These are phyloP conservation scores for Drosophila varians DNA, from an alignment of 1,140 invertebrate species.

Conservation along the genomic window DNA sequence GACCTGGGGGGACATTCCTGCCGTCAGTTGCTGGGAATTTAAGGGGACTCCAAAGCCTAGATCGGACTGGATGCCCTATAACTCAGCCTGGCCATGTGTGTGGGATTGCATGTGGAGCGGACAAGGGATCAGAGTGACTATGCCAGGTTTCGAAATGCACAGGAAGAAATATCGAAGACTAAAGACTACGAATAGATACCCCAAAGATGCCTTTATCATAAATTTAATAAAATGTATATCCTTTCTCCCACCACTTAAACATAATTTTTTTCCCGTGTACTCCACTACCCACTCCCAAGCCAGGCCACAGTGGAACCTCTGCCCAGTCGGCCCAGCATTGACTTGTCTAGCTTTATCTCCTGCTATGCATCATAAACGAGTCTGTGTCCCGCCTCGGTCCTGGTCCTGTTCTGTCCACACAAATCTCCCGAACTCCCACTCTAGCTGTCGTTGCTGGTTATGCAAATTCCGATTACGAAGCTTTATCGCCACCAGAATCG, in stretches of 20 bases:
- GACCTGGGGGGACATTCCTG: constrained; percentile 27
- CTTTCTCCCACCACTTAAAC: no score
- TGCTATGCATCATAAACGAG: constrained; percentile 69
- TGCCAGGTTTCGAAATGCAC: background rate
- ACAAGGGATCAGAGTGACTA: constrained; percentile 51
- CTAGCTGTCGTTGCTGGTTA: constrained; percentile 40
- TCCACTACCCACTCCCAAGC: constrained; percentile 20
- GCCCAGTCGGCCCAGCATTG: constrained; percentile 25
- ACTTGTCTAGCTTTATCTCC: constrained; percentile 73
- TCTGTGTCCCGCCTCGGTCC: constrained; percentile 8
- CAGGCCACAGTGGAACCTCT: constrained; percentile 44
- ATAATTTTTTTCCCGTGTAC: background rate
- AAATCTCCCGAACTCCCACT: constrained; percentile 39
- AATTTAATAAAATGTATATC: no score
- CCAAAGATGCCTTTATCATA: background rate
- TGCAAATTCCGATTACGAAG: constrained; percentile 54
- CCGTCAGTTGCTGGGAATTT: constrained; percentile 73
- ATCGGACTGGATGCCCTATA: constrained; percentile 41
- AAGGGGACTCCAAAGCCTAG: constrained; percentile 40
- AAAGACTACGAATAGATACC: background rate
- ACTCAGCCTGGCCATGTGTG: constrained; percentile 53
- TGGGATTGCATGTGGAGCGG: constrained; percentile 53
- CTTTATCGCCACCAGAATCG: constrained; percentile 45
- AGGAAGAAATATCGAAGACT: background rate
- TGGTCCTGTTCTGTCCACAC: constrained; percentile 17